These are phyloP conservation scores for Imbricaverruca yamaguchii DNA, from an alignment of 2,888 invertebrate genomes.

Conservation along the genomic window DNA sequence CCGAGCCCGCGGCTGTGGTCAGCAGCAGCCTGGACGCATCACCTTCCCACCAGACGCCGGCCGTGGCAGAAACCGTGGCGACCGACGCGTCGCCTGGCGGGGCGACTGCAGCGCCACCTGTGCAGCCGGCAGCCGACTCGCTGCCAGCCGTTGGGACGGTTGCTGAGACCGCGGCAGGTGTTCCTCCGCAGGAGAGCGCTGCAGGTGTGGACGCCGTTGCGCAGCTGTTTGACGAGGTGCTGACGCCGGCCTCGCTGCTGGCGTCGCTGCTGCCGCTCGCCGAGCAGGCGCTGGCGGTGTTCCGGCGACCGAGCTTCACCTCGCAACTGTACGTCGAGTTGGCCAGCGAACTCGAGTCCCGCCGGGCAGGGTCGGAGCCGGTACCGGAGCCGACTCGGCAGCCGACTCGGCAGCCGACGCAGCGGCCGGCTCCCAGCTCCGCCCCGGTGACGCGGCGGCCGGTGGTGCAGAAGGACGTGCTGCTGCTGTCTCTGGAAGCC, in stretches of 20 bases:
- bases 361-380: background rate
- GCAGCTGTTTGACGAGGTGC: slow-evolving; percentile 25
- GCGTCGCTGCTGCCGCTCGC: background rate
- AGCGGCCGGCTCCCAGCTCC: too few species aligned
- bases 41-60: too few species aligned
- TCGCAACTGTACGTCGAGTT: background rate
- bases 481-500: background rate
- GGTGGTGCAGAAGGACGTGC: background rate
- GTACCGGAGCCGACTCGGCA: background rate
- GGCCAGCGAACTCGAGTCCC: background rate
- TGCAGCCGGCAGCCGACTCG: background rate
- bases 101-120: background rate
- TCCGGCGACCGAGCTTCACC: background rate
- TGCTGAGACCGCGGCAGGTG: background rate
- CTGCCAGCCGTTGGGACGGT: too few species aligned
- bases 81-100: background rate
- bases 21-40: too few species aligned
- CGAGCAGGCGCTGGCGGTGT: background rate
- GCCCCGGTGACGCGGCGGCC: too few species aligned
- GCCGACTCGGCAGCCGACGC: background rate
- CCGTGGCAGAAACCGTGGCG: too few species aligned
- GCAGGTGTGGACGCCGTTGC: slow-evolving; percentile 29
- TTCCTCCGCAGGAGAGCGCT: slow-evolving; percentile 28
- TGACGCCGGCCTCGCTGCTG: background rate
- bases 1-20: too few species aligned